Evolutionary conservation across 2,797 vertebrate genomes (phyloP), one percentile per base, ranked within the genome.

Genomic region (Melanotaenia nigrans): DNA sequence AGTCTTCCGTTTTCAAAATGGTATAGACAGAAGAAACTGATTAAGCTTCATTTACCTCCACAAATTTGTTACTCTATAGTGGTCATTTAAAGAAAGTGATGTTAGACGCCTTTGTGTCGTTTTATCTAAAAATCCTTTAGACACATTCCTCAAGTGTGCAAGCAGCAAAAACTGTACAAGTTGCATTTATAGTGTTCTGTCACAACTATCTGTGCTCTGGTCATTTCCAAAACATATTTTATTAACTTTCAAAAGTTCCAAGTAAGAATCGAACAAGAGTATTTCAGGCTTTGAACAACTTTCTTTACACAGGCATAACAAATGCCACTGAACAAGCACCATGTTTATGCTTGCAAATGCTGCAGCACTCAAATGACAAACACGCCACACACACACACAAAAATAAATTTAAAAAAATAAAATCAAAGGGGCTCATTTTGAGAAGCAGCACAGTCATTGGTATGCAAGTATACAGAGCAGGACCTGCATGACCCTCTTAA

Each of bases 311-410:
- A 66, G 78, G 61, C 64, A 53, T 35, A 78, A 77, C 57, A 65
- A 68, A 61, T n/a, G 53, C 73, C 24, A 61, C 67, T 5, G 65
- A 67, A 82, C 68, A 72, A 85, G 77, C 64, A 82, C 77, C 60
- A 14, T 13, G 58, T 68, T 79, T 61, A 71, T 78, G 68, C 73
- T 87, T 82, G 78, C 62, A 63, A 65, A 84, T 61, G 74, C 68
- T 49, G 72, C 71, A 73, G 30, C 33, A 55, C 73, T 81, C 67
- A 1, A 64, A 85, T 71, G 40, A 70, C 67, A 78, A 54, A 61
- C 24, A 53, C 71, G 69, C 74, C 61, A 59, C 53, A 75, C 62
- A 59, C 53, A 75, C 62, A 47, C 18, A 47, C 28, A 28, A 40
- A 12, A 38, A 38, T 3, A 38, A 38, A 38, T 32, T 28, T 3